Evolutionary conservation across 2,888 invertebrate genomes (phyloP), one percentile per base, ranked within the genome.

Genomic region (Melanostoma mellinum): DNA sequence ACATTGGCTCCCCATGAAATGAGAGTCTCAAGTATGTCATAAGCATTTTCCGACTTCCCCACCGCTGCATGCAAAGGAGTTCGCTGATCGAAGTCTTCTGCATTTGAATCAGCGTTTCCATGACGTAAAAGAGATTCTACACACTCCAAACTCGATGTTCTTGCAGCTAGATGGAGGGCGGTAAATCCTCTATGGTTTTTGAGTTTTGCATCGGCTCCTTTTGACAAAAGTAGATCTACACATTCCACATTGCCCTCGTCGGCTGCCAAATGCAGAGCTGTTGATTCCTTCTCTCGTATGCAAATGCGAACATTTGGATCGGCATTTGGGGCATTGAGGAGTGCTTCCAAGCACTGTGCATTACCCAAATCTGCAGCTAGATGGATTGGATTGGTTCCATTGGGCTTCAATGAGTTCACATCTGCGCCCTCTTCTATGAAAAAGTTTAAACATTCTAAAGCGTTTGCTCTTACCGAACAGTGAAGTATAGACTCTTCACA

Each of bases 241-340:
- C 96, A 97, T 67, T 97, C 96, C 8, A 93, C 93, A 88, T 96
- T 96, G 1, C 97, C 97, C 73, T 96, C 96, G 88, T 97, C 97
- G 0, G 97, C 97, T 0, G 97, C 97, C 85, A 97, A 92, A 92
- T 98, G 98, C 71, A 97, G 88, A 0, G 96, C 94, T 0, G 96
- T 96, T 8, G 95, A 94, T 85, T 95, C 95, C 87, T 95, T 95
- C 74, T 95, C 95, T 4, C 94, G 93, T 38, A 94, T 93, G 84
- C 94, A 92, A 52, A 95, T 95, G 82, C 94, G 92, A 0, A 94
- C 93, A 87, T 96, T 94, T 1, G 95, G 93, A 87, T 96, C 94
- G 0, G 94, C 93, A 78, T 94, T 93, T 58, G 96, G 95, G 4
- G 94, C 94, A 86, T 95, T 95, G 48, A 97, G 89, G 86, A 98